Base-by-base conservation (phyloP, 2,888 invertebrate species). In the Torymus texanus region DNA sequence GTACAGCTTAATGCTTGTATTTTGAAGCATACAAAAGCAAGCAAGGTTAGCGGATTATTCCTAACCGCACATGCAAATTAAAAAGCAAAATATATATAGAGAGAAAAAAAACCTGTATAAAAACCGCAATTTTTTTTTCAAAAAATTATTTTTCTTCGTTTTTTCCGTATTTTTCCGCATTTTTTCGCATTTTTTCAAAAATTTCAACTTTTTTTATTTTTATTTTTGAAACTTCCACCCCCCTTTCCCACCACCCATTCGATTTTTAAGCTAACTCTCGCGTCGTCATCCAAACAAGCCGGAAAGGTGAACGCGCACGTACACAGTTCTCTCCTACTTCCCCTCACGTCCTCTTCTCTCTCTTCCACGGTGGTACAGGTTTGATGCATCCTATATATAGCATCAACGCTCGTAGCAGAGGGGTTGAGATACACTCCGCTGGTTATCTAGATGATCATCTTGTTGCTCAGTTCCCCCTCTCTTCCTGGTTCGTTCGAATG, bases 391-490 rank as follows among this genome's bases (percentile, higher is more conserved):
- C 87, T 84, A 86, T 77, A 86, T 77, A 50, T 51, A 4, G 59
- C 55, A 11, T 18, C 3, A 29, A 58, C 24, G 55, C 41, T 61
- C 24, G 55, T 5, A 53, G 29, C 16, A 75, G 80, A 80, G 81
- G 80, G 82, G 81, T 80, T 77, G 80, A 82, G 82, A 83, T 83
- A 84, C 75, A 79, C 78, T 81, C 82, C 82, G 79, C 79, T 21
- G 81, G 82, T 86, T 85, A 89, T 89, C 89, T 89, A 90, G 90
- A 90, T 89, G 85, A 87, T 87, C 87, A 89, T 90, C 88, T 88
- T 82, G 85, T 84, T 82, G 83, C 82, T 83, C 86, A 85, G 87
- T 84, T 85, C 85, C 86, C 86, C 88, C 56, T 61, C 50, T 21
- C 2, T 21, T 21, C 55, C 55, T 11, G 5, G 71, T 62, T 61